A percentile compares a stretch with the other conserved stretches of the same genome.
Conservation (phyloP, 1,140 invertebrate genomes). For the Nebria ingens region DNA sequence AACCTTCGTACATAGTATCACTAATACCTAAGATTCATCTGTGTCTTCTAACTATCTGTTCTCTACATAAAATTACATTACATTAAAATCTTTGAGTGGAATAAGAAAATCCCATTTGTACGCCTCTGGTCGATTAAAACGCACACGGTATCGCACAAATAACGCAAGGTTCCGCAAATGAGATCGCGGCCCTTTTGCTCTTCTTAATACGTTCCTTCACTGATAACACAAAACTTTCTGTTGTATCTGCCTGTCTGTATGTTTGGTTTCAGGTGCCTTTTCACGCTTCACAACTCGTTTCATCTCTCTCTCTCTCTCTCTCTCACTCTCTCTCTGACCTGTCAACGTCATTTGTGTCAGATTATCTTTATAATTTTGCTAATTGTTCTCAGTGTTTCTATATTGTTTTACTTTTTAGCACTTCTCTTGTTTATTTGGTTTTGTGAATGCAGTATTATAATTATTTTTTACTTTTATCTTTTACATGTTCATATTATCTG, state of each 20-base stretch:
- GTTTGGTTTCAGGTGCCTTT: not conserved
- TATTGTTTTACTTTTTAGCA: not conserved
- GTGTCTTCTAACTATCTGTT: no score
- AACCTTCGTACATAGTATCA: no score
- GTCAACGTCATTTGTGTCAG: not conserved
- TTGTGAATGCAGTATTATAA: no score
- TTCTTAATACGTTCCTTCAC: not conserved
- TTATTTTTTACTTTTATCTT: no score
- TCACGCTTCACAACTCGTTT: not conserved
- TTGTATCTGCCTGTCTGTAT: not conserved
- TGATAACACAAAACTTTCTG: not conserved
- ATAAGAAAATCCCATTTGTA: no score
- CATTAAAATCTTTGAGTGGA: no score
- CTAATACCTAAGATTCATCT: no score
- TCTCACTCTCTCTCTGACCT: not conserved
- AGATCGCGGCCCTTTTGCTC: not conserved
- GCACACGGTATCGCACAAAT: no score
- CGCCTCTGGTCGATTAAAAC: no score
- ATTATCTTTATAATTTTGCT: not conserved
- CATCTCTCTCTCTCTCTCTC: not conserved
- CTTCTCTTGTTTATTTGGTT: not conserved
- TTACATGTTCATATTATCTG: no score
- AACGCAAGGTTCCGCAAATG: not conserved
- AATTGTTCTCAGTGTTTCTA: not conserved
- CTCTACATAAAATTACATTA: no score